Percentiles rank a stretch among this genome's conserved stretches.
phyloP scores from a whole-genome alignment of 2,113 vertebrate genomes.

The Otolemur garnettii region DNA sequence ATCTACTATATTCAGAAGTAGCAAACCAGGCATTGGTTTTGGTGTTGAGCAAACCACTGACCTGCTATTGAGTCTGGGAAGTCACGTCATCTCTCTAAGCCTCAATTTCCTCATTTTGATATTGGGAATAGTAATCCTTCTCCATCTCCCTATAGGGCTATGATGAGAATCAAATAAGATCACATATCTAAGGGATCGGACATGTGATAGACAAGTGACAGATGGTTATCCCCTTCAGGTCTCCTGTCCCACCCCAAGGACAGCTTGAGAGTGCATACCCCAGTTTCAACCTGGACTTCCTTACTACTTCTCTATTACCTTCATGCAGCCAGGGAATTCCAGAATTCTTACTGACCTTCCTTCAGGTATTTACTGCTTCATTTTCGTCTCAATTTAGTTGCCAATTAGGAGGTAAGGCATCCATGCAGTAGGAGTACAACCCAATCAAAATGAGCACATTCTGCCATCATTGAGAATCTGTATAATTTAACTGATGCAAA shows the following conservation, averaged over 20 bases:
- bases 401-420: slow-evolving; percentile 51
- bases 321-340: slow-evolving; percentile 26
- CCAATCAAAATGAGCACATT: slow-evolving; percentile 61
- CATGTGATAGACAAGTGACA: background rate
- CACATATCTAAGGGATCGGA: background rate
- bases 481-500: slow-evolving; percentile 71
- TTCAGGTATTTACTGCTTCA: slow-evolving; percentile 52
- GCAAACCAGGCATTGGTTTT: background rate
- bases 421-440: slow-evolving; percentile 3
- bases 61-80: background rate
- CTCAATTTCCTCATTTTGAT: slow-evolving; percentile 24
- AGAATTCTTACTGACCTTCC: slow-evolving; percentile 31
- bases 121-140: background rate
- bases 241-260: background rate
- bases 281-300: background rate
- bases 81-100: background rate
- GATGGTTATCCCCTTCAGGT: background rate
- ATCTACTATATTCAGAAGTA: slow-evolving; percentile 12
- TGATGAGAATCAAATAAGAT: background rate
- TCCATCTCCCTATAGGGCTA: background rate
- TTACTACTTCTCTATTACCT: slow-evolving; percentile 13
- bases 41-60: background rate
- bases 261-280: background rate
- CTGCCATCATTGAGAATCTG: slow-evolving; percentile 55
- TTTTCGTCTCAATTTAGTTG: slow-evolving; percentile 57